Evolutionary conservation across 2,113 vertebrate species (phyloP).

Genomic region (Rhipidura dahli): DNA sequence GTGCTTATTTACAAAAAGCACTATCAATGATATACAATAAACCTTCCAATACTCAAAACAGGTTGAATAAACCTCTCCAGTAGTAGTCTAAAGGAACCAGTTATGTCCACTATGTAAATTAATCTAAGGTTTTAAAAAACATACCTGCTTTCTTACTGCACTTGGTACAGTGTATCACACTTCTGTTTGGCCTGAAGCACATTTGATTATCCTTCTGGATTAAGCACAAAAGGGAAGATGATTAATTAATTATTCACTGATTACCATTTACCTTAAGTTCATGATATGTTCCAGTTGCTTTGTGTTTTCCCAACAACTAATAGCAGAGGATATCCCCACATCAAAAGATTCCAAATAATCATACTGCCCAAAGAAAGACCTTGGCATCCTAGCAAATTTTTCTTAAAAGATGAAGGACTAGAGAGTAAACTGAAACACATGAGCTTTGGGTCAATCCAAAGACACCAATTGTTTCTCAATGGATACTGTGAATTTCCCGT

Average conservation of each 20-base stretch:
- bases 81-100: background rate
- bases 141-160: background rate
- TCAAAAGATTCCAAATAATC: background rate
- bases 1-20: background rate
- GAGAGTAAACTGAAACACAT: background rate
- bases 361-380: background rate
- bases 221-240: background rate
- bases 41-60: constrained; percentile 1
- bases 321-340: background rate
- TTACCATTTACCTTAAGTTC: background rate
- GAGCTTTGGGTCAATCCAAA: background rate
- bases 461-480: background rate
- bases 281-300: background rate
- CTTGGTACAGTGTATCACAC: background rate
- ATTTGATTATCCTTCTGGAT: background rate
- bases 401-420: background rate
- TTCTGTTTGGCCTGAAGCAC: background rate
- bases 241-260: background rate
- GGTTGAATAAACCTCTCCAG: background rate
- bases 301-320: background rate
- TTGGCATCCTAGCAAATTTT: background rate
- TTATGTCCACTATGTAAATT: background rate
- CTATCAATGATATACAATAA: background rate
- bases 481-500: background rate
- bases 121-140: background rate